Evolutionary conservation across 64 coral and sea anemone species (phyloP).

Genomic region (Pocillopora verrucosa): DNA sequence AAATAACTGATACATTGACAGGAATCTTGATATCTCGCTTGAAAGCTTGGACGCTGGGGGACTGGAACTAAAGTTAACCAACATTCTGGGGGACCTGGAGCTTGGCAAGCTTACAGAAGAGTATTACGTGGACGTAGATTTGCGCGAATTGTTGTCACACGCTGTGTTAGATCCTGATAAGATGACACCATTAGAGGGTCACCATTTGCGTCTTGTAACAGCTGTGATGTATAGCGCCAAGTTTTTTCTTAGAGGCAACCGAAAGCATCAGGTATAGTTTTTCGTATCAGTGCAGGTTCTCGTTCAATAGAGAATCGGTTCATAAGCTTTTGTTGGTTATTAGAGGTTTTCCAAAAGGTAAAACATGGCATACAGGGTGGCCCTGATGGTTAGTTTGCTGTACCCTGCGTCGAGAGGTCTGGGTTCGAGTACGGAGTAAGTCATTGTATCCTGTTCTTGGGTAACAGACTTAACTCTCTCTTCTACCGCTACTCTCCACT

Average conservation of each 20-base stretch:
- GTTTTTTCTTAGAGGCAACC: constrained; percentile 42
- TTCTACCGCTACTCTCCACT: no score
- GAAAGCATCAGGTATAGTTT: constrained; percentile 21
- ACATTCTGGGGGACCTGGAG: constrained; percentile 42
- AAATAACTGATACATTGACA: not conserved
- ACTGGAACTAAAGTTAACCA: constrained; percentile 8
- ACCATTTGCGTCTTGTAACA: constrained; percentile 49
- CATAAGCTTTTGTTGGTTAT: no score
- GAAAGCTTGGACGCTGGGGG: not conserved
- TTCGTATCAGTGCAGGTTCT: not conserved
- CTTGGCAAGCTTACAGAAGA: constrained; percentile 43
- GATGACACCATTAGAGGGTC: constrained; percentile 9
- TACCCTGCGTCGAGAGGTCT: no score
- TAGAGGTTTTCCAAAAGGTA: not conserved
- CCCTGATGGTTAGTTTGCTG: no score
- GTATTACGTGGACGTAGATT: constrained; percentile 47
- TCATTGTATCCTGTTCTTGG: no score
- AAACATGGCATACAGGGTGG: no score
- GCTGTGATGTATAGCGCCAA: constrained; percentile 47
- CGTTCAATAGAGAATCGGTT: no score
- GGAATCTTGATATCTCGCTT: not conserved
- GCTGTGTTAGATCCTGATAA: not conserved
- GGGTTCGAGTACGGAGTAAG: no score
- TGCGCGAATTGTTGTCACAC: constrained; percentile 24
- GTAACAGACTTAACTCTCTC: no score